A percentile compares a stretch with the other conserved stretches of the same genome.
phyloP scores from a whole-genome alignment of 2,888 invertebrate genomes.

The Plagiodera versicolora region DNA sequence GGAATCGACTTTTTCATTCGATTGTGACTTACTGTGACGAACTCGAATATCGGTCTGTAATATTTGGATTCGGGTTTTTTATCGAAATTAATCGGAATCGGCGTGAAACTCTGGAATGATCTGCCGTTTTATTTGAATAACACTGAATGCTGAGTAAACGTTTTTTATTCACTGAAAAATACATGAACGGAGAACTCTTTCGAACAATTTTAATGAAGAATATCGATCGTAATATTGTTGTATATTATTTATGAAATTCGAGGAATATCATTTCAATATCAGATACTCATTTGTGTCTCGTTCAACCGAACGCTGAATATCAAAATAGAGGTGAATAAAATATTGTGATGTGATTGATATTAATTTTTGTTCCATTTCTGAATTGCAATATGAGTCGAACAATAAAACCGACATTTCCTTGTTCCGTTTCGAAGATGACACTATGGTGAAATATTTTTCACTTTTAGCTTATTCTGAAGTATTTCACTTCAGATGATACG shows the following conservation, averaged over 20 bases:
- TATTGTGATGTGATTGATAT: too few relatives aligned
- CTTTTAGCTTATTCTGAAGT: constrained; percentile 3
- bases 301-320: too few relatives aligned
- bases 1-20: constrained; percentile 1
- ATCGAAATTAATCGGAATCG: constrained; percentile 30
- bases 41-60: constrained; percentile 25
- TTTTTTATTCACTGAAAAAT: neutral
- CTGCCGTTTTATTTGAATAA: constrained; percentile 43
- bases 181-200: neutral
- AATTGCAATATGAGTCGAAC: too few relatives aligned
- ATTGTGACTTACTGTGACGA: neutral
- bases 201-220: constrained; percentile 3
- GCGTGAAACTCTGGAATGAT: constrained; percentile 37
- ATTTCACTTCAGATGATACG: constrained; percentile 12
- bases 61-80: constrained; percentile 29
- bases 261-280: too few relatives aligned
- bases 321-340: too few relatives aligned
- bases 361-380: too few relatives aligned
- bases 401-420: too few relatives aligned
- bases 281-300: too few relatives aligned
- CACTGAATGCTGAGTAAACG: constrained; percentile 14
- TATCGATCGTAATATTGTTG: too few relatives aligned
- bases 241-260: too few relatives aligned
- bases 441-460: neutral
- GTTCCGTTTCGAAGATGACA: too few relatives aligned